Conservation (phyloP, 2,888 invertebrate species). For the Aleiodes alternator region DNA sequence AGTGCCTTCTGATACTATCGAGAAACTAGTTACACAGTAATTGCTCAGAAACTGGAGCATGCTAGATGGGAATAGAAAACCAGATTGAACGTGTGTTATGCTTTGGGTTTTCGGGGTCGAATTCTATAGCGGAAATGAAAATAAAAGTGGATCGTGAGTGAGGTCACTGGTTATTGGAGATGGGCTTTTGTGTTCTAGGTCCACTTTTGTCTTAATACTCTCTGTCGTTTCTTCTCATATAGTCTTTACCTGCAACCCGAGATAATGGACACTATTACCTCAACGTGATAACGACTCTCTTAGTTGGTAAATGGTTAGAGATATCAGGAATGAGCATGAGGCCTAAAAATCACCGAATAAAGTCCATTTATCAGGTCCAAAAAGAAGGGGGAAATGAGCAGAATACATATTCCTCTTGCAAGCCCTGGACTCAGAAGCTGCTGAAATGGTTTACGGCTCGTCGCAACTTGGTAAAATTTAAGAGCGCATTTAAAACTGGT, state of each 20-base stretch:
- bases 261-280: constrained; percentile 74
- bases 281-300: constrained; percentile 72
- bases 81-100: no score
- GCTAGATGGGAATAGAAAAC: no score
- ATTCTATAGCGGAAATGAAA: no score
- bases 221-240: neutral
- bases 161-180: no score
- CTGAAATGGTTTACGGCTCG: constrained; percentile 74
- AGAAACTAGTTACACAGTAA: no score
- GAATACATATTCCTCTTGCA: constrained; percentile 17
- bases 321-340: constrained; percentile 66
- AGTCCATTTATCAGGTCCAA: no score
- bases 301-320: constrained; percentile 73
- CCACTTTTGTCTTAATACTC: constrained; percentile 67
- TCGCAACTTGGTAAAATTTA: constrained; percentile 74
- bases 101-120: no score
- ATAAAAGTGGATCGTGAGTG: no score
- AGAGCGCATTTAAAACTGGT: constrained; percentile 75
- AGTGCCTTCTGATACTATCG: no score
- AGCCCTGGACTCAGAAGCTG: constrained; percentile 56
- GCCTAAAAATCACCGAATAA: neutral
- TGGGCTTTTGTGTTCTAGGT: no score
- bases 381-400: constrained; percentile 24
- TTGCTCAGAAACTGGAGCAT: no score
- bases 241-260: constrained; percentile 54